Base-by-base conservation (phyloP, 2,113 vertebrate genomes). In the Clarias macrocephalus region DNA sequence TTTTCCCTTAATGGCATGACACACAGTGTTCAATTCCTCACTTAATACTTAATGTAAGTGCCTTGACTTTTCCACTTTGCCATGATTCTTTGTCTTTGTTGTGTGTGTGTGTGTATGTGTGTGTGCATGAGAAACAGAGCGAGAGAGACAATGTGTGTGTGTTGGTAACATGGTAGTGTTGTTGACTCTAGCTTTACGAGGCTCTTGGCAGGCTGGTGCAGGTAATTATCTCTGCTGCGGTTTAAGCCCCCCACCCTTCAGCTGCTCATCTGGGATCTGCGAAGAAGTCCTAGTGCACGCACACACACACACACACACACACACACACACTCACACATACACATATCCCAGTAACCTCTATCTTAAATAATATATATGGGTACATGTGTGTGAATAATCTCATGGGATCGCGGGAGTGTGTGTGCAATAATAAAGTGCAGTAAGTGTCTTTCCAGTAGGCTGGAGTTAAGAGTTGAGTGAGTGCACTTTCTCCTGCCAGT, bases 181-280 rank as follows among this genome's bases (percentile, higher is more conserved):
- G 94, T 94, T 94, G 93, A 93, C 92, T 94, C 86, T 92, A 88
- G 89, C 91, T 95, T 95, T 95, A 94, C 92, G 87, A 88, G 93
- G 90, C 92, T 95, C 93, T 95, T 95, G 94, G 95, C 94, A 94
- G 89, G 82, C 92, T 88, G 89, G 92, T 88, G 92, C 88, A 92
- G 93, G 93, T 91, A 95, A 95, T 95, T 95, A 93, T 90, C 92
- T 93, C 89, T 56, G 9, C 89, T 93, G 92, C 93, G 93, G 93
- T 95, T 91, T 93, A 88, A 88, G 84, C 90, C 88, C 82, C 91
- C 92, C 83, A 48, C 79, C 54, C 65, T 83, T 91, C 93, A 85
- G 63, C 82, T 82, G 88, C 82, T 90, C 72, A 87, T 90, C 77
- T 85, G 86, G 83, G 86, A 81, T 75, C 72, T 48, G 52, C 28